Conservation (phyloP, 2,113 vertebrate genomes). For the Sturnira hondurensis region DNA sequence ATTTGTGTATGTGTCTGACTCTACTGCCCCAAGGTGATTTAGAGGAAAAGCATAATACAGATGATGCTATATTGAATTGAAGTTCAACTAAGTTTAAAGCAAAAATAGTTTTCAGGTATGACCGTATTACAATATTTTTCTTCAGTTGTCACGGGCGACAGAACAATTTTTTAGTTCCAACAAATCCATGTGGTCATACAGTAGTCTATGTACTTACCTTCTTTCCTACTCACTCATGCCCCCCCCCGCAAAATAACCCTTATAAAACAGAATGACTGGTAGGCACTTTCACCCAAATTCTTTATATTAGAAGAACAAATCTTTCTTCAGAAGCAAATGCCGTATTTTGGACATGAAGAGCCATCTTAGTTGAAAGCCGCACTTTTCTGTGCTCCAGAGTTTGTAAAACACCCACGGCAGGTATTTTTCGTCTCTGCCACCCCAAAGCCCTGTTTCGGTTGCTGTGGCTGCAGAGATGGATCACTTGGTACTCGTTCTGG, state of each 20-base stretch:
- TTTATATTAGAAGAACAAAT: neutral
- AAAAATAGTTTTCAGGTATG: neutral
- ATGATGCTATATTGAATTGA: neutral
- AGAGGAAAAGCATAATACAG: neutral
- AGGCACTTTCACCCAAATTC: neutral
- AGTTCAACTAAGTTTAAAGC: slow-evolving; percentile 20
- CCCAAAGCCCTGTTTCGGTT: slow-evolving; percentile 37
- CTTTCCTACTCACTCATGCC: neutral
- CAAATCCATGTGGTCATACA: neutral
- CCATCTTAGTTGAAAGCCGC: slow-evolving; percentile 40
- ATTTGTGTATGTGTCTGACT: neutral
- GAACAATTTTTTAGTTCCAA: neutral
- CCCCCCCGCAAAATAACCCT: neutral
- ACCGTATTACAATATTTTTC: neutral
- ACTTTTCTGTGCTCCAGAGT: slow-evolving; percentile 7
- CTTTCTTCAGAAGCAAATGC: slow-evolving; percentile 43
- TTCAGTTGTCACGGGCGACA: neutral
- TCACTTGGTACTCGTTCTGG: slow-evolving; percentile 24
- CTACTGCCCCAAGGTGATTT: neutral
- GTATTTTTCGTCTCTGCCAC: slow-evolving; percentile 58
- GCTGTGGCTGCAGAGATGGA: slow-evolving; percentile 11
- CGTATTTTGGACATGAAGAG: slow-evolving; percentile 32
- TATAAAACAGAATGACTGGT: neutral
- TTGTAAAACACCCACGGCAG: neutral
- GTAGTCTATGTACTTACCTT: neutral